phyloP scores from a whole-genome alignment of 2,113 vertebrate genomes.

The Progne subis region DNA sequence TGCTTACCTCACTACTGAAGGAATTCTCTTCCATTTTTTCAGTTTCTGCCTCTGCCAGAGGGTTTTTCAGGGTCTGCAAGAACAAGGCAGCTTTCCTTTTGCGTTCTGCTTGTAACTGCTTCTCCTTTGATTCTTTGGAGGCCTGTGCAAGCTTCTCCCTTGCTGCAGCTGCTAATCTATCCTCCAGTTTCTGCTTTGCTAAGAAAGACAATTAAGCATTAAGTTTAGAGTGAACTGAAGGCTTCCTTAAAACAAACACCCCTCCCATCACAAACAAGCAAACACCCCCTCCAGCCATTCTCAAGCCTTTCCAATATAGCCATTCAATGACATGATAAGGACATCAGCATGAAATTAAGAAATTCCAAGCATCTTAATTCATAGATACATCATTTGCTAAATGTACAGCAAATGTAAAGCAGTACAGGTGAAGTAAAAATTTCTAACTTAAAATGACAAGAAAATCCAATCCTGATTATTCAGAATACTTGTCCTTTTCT shows the following conservation, averaged over 20 bases:
- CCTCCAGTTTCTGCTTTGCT: constrained; percentile 98
- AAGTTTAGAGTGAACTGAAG: background rate
- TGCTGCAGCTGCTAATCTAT: constrained; percentile 95
- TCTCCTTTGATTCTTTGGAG: constrained; percentile 97
- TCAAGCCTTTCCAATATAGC: background rate
- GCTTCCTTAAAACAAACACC: background rate
- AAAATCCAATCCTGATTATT: background rate
- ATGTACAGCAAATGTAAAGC: background rate
- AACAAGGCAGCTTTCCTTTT: constrained; percentile 96
- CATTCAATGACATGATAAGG: background rate
- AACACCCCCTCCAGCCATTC: background rate
- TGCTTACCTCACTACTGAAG: constrained; percentile 78
- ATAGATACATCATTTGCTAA: background rate
- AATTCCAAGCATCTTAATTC: background rate
- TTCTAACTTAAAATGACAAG: background rate
- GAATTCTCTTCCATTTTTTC: constrained; percentile 80
- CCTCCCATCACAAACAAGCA: background rate
- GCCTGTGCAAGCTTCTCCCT: constrained; percentile 97
- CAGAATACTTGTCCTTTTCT: background rate
- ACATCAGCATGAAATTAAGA: background rate
- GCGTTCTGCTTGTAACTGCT: constrained; percentile 94
- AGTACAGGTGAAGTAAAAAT: background rate
- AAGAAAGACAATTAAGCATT: background rate
- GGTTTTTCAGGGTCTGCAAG: constrained; percentile 88
- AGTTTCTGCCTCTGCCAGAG: constrained; percentile 82